phyloP scores from a whole-genome alignment of 2,113 vertebrate species.

The Oncorhynchus tshawytscha region DNA sequence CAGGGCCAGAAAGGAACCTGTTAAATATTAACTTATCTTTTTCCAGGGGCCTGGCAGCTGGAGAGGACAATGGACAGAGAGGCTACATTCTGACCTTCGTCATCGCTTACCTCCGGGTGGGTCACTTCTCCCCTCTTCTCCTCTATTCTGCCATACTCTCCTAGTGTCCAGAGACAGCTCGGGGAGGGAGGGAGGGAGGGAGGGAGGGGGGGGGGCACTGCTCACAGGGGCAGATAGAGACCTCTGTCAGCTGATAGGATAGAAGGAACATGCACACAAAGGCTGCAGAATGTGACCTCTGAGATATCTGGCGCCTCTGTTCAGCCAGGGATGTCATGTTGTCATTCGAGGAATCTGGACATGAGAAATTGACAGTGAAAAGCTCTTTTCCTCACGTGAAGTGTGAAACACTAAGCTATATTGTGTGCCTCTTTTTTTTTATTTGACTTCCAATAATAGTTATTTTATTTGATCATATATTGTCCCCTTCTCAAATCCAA shows the following conservation, averaged over 20 bases:
- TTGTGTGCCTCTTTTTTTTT: background rate
- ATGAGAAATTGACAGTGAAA: background rate
- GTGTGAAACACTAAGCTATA: no score
- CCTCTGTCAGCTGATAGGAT: slow-evolving; percentile 39
- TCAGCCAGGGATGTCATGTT: background rate
- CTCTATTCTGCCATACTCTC: slow-evolving; percentile 4
- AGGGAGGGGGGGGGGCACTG: background rate
- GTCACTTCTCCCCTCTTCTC: slow-evolving; percentile 68
- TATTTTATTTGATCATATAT: background rate
- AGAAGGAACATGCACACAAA: slow-evolving; percentile 31
- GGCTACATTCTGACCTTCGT: slow-evolving; percentile 98
- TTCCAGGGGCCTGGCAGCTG: slow-evolving; percentile 94
- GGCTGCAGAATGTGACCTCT: slow-evolving; percentile 52
- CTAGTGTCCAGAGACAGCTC: slow-evolving; percentile 50
- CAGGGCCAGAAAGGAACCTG: slow-evolving; percentile 48
- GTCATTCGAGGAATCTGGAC: background rate
- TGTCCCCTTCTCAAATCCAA: background rate
- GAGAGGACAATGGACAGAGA: slow-evolving; percentile 98
- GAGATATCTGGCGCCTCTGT: background rate
- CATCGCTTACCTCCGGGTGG: slow-evolving; percentile 96
- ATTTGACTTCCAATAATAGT: background rate
- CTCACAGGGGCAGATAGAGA: slow-evolving; percentile 32
- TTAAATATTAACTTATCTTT: slow-evolving; percentile 79
- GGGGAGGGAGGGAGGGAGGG: no score
- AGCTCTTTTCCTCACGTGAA: background rate